These are phyloP conservation scores for Syngnathus typhle DNA, from an alignment of 2,113 vertebrate species.

Conservation along the genomic window DNA sequence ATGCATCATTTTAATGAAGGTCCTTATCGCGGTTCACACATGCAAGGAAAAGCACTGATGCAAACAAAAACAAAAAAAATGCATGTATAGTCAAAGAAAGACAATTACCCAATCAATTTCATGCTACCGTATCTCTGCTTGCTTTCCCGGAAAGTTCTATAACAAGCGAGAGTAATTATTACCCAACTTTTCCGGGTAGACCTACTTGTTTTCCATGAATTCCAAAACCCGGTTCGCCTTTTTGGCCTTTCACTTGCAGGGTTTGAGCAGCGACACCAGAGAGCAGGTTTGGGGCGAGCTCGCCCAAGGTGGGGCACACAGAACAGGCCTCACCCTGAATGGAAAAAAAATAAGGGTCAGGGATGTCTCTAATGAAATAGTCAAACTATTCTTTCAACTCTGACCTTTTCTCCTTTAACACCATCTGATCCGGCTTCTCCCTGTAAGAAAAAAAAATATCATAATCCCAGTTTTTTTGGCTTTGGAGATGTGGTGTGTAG, in stretches of 20 bases:
- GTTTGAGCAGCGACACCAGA: slow-evolving; percentile 4
- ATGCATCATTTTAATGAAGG: slow-evolving; percentile 39
- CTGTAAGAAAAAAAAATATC: slow-evolving; percentile 47
- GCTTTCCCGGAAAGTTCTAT: slow-evolving; percentile 9
- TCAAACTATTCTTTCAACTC: background rate
- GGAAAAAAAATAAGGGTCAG: background rate
- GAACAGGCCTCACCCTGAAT: slow-evolving; percentile 66
- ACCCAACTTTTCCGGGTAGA: background rate
- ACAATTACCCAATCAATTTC: slow-evolving; percentile 16
- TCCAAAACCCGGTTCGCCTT: slow-evolving; percentile 58
- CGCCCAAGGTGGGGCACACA: slow-evolving; percentile 55
- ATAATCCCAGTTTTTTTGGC: slow-evolving; percentile 5
- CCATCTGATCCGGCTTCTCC: slow-evolving; percentile 65
- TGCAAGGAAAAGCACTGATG: slow-evolving; percentile 13
- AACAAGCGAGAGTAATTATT: slow-evolving; percentile 9
- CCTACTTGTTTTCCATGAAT: slow-evolving; percentile 62
- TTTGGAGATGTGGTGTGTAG: slow-evolving; percentile 6
- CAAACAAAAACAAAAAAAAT: slow-evolving; percentile 23
- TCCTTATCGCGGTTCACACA: slow-evolving; percentile 23
- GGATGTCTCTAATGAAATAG: background rate
- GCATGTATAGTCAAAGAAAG: slow-evolving; percentile 13
- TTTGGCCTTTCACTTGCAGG: slow-evolving; percentile 51
- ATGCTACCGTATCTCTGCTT: background rate
- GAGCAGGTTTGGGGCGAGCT: slow-evolving; percentile 31
- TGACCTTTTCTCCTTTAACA: slow-evolving; percentile 72